Base-by-base conservation (phyloP, 1,140 invertebrate species). In the Scaptomyza montana region DNA sequence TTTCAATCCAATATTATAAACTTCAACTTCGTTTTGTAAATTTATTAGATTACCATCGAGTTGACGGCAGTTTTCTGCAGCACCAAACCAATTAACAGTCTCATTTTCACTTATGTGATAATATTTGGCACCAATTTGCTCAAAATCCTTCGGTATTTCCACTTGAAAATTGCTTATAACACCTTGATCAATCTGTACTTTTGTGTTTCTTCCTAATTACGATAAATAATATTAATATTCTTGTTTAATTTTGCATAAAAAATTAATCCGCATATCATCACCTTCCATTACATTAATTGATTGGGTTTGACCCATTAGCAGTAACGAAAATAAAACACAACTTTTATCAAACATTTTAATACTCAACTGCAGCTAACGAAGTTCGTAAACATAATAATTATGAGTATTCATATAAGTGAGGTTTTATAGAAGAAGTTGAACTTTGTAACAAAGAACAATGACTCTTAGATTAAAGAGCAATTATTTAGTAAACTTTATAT, bases 11-110 rank as follows among this genome's bases (percentile, higher is more conserved):
- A 72, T 1, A 0, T 10, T 13, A 10, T 7, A 0, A 16, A 73
- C 3, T 13, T 73, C 56, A 3, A 1, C 0, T 7, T 43, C 1
- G 21, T 21, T 56, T 33, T 73, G 64, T 8, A 56, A 36, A 50
- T 68, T 67, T 9, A 68, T 28, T 4, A 73, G 51, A 56, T 73
- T 8, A 8, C 50, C 64, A 0, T 28, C 19, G 6, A 68, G 9
- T 21, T 19, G 33, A 10, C 36, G 70, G 56, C 70, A 73, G 3
- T 19, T 43, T 36, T 61, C 41, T 2, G 21, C 43, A 10, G 64
- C 70, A 0, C 55, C 56, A 50, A 67, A 68, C 70, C 70, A 73
- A 49, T 67, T 73, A 0, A 12, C 2, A 19, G 8, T 13, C 4
- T n/a, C 2, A 2, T 16, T 12, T 8, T 16, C 0, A 7, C 50